These are phyloP conservation scores for Silvanus unidentatus DNA, from an alignment of 2,888 invertebrate species.

Conservation along the genomic window DNA sequence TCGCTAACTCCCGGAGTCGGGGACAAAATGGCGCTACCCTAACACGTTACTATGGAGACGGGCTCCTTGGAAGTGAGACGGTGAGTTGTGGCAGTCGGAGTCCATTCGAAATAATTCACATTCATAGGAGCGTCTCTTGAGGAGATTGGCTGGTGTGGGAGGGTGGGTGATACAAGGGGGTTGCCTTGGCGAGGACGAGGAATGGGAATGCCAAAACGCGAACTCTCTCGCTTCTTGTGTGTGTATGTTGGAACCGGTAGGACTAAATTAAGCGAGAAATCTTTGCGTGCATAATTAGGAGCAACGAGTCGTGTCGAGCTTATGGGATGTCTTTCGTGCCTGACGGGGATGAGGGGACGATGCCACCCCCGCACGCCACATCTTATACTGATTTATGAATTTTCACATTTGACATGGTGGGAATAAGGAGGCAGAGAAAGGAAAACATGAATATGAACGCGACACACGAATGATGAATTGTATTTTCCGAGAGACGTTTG, in stretches of 20 bases:
- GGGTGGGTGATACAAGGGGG: constrained; percentile 13
- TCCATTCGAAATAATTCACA: constrained; percentile 13
- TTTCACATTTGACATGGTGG: constrained; percentile 25
- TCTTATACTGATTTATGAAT: constrained; percentile 44
- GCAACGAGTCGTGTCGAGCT: constrained; percentile 45
- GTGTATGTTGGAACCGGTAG: constrained; percentile 35
- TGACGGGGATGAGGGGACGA: constrained; percentile 18
- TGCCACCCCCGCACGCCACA: constrained; percentile 26
- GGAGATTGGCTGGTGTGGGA: constrained; percentile 34
- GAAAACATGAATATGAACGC: too few species aligned
- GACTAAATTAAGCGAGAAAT: constrained; percentile 48
- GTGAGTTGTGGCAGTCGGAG: constrained; percentile 27
- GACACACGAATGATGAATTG: too few species aligned
- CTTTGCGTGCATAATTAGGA: constrained; percentile 48
- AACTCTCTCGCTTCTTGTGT: constrained; percentile 19
- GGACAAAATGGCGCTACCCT: constrained; percentile 45
- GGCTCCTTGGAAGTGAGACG: constrained; percentile 37
- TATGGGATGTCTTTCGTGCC: constrained; percentile 21
- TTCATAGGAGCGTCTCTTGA: constrained; percentile 32
- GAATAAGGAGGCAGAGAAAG: too few species aligned
- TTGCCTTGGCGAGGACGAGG: background rate
- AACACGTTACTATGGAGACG: constrained; percentile 45
- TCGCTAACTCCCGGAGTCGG: constrained; percentile 41
- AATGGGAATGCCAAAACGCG: constrained; percentile 24
- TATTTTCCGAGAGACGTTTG: too few species aligned